Percentiles rank a stretch among this genome's conserved stretches.
phyloP scores from a whole-genome alignment of 2,797 vertebrate species.

The Pangasius larnaudii region DNA sequence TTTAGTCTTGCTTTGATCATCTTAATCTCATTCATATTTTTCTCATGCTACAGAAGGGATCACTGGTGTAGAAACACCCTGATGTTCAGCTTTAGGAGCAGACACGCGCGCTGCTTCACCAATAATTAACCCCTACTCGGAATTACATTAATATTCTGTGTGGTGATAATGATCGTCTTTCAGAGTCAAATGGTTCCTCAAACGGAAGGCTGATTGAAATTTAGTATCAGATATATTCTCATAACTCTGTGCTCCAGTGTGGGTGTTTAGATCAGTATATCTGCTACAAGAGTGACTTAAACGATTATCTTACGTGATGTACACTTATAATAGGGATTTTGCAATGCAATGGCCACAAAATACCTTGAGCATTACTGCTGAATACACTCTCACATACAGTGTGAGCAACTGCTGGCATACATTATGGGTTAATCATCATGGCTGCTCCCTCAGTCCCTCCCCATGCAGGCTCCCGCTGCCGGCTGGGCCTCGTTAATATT shows the following conservation, averaged over 20 bases:
- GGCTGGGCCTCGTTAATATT: constrained; percentile 83
- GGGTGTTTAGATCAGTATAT: background rate
- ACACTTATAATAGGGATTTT: background rate
- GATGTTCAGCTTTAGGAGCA: constrained; percentile 51
- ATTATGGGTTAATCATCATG: constrained; percentile 66
- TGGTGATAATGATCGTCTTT: constrained; percentile 19
- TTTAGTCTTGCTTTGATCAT: constrained; percentile 72
- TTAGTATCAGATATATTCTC: background rate
- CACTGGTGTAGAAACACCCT: constrained; percentile 56
- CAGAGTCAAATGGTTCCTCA: constrained; percentile 7
- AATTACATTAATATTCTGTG: constrained; percentile 33
- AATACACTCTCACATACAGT: constrained; percentile 36
- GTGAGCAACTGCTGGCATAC: constrained; percentile 53
- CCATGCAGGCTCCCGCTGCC: constrained; percentile 57
- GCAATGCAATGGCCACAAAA: background rate
- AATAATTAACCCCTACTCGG: constrained; percentile 31
- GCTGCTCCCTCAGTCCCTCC: constrained; percentile 66
- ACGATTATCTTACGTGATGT: background rate
- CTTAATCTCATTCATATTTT: constrained; percentile 70
- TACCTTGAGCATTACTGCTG: background rate
- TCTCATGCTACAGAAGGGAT: constrained; percentile 61
- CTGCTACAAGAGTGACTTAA: background rate
- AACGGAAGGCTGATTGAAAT: constrained; percentile 8
- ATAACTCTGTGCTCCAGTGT: background rate
- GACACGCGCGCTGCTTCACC: constrained; percentile 3